Conservation (phyloP, 2,797 vertebrate genomes). For the Thaleichthys pacificus region DNA sequence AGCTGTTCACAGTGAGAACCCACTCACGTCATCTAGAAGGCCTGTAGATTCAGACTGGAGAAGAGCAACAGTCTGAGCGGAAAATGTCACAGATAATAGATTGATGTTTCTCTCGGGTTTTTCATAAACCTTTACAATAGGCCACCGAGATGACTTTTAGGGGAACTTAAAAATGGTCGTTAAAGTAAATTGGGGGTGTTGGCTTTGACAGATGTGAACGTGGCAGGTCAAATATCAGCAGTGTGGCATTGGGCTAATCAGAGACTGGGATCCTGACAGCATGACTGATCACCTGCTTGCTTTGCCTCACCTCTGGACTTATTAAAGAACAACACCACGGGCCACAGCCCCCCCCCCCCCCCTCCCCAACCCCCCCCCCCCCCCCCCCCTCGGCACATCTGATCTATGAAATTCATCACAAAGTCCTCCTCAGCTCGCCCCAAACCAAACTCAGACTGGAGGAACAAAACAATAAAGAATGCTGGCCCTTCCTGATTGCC, state of each 20-base stretch:
- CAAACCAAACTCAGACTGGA: constrained; percentile 61
- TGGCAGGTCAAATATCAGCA: constrained; percentile 58
- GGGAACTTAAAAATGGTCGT: constrained; percentile 28
- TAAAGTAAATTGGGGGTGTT: constrained; percentile 15
- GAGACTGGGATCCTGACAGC: constrained; percentile 56
- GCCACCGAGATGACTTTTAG: constrained; percentile 27
- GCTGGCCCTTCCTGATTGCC: constrained; percentile 55
- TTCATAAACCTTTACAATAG: constrained; percentile 18
- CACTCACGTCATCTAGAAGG: no score
- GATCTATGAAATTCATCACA: constrained; percentile 70
- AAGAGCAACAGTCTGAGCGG: background rate
- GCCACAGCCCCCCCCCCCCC: constrained; percentile 52
- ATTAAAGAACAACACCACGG: constrained; percentile 75
- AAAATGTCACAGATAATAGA: constrained; percentile 21
- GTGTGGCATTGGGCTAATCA: constrained; percentile 54
- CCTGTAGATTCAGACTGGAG: no score
- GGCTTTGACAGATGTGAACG: constrained; percentile 31
- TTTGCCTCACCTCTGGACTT: constrained; percentile 72
- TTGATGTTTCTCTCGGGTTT: constrained; percentile 3
- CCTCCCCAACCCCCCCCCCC: constrained; percentile 58
- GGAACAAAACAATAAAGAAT: constrained; percentile 43
- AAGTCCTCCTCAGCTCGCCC: constrained; percentile 50
- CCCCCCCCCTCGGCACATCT: constrained; percentile 56
- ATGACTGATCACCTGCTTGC: constrained; percentile 67
- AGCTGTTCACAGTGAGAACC: background rate